Conservation (phyloP, 2,113 vertebrate species). For the Otocyon megalotis region DNA sequence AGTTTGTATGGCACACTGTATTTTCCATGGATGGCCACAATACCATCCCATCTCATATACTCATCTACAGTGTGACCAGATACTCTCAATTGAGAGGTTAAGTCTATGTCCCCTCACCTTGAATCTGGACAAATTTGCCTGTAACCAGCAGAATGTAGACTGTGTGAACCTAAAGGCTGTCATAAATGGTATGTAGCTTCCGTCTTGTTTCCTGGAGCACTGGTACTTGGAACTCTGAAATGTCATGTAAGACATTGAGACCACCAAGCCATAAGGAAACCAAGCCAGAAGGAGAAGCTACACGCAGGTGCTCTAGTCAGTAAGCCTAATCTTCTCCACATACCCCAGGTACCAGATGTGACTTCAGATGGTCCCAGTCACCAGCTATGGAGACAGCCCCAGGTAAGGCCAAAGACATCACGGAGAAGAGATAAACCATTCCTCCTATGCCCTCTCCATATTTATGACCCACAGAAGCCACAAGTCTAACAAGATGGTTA, state of each 20-base stretch:
- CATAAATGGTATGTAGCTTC: not conserved
- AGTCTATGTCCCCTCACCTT: not conserved
- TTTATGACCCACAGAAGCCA: not conserved
- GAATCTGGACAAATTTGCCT: not conserved
- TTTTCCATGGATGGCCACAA: not conserved
- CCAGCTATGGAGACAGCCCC: not conserved
- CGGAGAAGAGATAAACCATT: not conserved
- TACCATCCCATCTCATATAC: not conserved
- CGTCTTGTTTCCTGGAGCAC: not conserved
- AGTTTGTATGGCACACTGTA: not conserved
- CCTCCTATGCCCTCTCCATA: not conserved
- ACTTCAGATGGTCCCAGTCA: not conserved
- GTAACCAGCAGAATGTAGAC: not conserved
- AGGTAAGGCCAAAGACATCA: not conserved
- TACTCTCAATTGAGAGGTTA: not conserved
- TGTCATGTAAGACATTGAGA: not conserved
- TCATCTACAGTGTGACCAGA: not conserved
- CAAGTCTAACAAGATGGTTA: not conserved
- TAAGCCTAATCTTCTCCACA: not conserved
- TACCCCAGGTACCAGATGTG: not conserved
- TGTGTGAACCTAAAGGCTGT: not conserved
- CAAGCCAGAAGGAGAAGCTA: not conserved
- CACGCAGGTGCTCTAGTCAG: not conserved
- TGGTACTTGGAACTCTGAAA: slow-evolving; percentile 12
- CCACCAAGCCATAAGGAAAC: not conserved